Percentiles rank a stretch among this genome's conserved stretches.
Evolutionary conservation across 1,140 invertebrate species (phyloP).

Genomic region (Panonychus citri): DNA sequence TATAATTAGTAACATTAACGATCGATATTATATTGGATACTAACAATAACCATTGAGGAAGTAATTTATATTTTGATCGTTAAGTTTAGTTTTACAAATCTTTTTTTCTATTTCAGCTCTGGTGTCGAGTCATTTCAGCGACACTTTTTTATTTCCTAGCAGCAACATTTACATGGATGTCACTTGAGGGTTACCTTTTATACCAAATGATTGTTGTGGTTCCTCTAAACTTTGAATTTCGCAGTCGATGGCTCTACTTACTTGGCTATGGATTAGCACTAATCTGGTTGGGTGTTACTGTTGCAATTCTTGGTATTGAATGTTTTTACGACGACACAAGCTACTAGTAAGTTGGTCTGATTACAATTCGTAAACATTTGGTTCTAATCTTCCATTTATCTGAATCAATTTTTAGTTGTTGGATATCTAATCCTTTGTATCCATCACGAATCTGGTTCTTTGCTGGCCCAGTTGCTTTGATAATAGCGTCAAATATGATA

Average conservation of each 20-base stretch:
- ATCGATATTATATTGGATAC: too few relatives aligned
- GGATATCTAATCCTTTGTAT: constrained; percentile 5
- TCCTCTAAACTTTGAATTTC: not conserved
- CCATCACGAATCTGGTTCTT: constrained; percentile 3
- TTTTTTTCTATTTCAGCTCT: constrained; percentile 1
- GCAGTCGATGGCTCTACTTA: not conserved
- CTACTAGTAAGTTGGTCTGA: not conserved
- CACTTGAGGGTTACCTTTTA: constrained; percentile 25
- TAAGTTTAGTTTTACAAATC: not conserved
- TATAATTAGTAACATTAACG: too few relatives aligned
- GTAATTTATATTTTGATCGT: not conserved
- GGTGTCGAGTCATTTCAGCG: constrained; percentile 23
- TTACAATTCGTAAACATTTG: too few relatives aligned
- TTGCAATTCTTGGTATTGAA: not conserved
- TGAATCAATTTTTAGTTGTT: constrained; percentile 10
- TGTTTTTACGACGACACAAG: not conserved
- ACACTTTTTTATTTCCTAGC: constrained; percentile 25
- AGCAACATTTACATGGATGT: constrained; percentile 26
- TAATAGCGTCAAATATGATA: not conserved
- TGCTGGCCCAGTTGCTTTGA: not conserved
- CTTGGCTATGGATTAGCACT: not conserved
- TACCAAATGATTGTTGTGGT: constrained; percentile 27
- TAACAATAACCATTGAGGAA: too few relatives aligned
- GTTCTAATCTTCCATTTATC: too few relatives aligned
- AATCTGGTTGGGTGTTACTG: not conserved